Base-by-base conservation (phyloP, 2,888 invertebrate species). In the Bellardia bayeri region DNA sequence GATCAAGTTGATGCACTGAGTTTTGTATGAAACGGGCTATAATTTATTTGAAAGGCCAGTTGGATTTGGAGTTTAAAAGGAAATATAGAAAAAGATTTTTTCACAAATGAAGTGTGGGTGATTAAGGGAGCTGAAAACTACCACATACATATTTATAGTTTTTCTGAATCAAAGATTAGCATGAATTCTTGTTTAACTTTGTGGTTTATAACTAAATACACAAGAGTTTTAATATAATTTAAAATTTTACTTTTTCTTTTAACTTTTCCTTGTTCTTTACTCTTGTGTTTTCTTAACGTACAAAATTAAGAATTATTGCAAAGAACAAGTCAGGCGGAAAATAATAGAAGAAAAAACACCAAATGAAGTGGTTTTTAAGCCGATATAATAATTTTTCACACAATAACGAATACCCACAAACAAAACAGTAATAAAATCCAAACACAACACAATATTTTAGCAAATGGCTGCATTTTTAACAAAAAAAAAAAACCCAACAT, bases 361-460 rank as follows among this genome's bases (percentile, higher is more conserved):
- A 79, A 68, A 56, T 58, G 45, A 42, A 66, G 30, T 16, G 68
- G n/a, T 58, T 79, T 45, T 58, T 30, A 68, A 68, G 56, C 56
- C 30, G 61, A 30, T 68, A 79, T 68, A 68, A 58, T 68, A 58
- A 16, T 54, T 64, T 75, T 76, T 66, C 42, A 42, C 8, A 66
- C 49, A 66, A 54, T 37, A 30, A 66, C 3, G 42, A 66, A 66
- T 2, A 5, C 7, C 11, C 8, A 51, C 40, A 54, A 58, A 3
- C 11, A 56, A 23, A 9, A 58, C 30, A 30, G 6, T 30, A 30
- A 37, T 42, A 42, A 16, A 66, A 42, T 6, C 3, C 40, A 40
- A 54, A 54, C 13, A 69, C 30, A 49, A 51, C 7, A n/a, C 7
- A 42, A 30, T 23, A 72, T 58, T 72, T 72, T 72, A 42, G 45